Percentiles rank a stretch among this genome's conserved stretches.
phyloP scores from a whole-genome alignment of 2,888 invertebrate species.

The Trissolcus brochymenae region DNA sequence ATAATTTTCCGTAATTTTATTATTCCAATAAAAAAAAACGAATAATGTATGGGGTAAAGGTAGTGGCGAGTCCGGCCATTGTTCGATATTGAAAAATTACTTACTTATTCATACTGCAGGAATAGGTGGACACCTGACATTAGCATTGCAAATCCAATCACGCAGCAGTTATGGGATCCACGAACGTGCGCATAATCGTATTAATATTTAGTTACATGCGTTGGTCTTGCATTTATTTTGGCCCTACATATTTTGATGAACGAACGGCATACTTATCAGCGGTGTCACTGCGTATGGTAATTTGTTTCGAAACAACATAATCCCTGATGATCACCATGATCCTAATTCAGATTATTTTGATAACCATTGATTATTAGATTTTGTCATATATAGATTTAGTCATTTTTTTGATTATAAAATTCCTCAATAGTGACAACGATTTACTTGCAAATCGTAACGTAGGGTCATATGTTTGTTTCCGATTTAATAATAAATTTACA shows the following conservation, averaged over 20 bases:
- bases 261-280: conserved; percentile 43
- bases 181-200: conserved; percentile 54
- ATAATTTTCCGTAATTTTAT: conserved; percentile 27
- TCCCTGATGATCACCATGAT: conserved; percentile 7
- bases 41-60: conserved; percentile 24
- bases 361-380: not conserved
- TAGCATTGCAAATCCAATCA: conserved; percentile 59
- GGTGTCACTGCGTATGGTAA: conserved; percentile 36
- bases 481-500: conserved; percentile 24
- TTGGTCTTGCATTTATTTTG: conserved; percentile 49
- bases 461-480: conserved; percentile 11
- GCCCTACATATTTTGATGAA: conserved; percentile 47
- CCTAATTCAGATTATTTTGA: not conserved
- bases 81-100: conserved; percentile 57
- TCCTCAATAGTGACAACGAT: conserved; percentile 15
- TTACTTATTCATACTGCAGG: conserved; percentile 55
- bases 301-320: conserved; percentile 41
- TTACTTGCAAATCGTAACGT: conserved; percentile 12
- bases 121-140: conserved; percentile 53
- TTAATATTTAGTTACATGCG: conserved; percentile 54
- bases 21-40: conserved; percentile 19
- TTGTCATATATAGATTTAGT: conserved; percentile 14
- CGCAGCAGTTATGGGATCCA: conserved; percentile 49
- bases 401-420: conserved; percentile 13
- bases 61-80: conserved; percentile 22